Percentiles rank a stretch among this genome's conserved stretches.
phyloP scores from a whole-genome alignment of 2,113 vertebrate species.

The Alouatta palliata region DNA sequence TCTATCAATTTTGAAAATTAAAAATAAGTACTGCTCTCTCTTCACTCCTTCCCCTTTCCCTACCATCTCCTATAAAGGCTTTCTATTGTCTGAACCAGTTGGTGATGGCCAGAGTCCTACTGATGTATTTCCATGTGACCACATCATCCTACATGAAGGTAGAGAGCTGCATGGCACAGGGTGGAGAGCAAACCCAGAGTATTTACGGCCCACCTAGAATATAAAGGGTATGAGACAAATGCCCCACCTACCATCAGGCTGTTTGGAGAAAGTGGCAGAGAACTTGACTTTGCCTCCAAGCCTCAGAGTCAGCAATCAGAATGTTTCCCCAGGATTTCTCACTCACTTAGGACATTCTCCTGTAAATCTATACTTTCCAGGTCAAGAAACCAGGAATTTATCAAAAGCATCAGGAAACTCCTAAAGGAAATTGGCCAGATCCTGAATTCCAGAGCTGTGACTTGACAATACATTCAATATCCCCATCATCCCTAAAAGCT shows the following conservation, averaged over 20 bases:
- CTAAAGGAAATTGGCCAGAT: neutral
- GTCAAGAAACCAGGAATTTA: neutral
- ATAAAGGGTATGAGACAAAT: neutral
- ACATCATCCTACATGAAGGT: neutral
- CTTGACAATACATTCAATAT: neutral
- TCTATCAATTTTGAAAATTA: neutral
- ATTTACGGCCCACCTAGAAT: neutral
- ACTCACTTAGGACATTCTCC: neutral
- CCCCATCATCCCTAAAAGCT: neutral
- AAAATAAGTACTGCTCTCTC: neutral
- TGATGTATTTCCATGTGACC: neutral
- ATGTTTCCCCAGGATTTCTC: no score
- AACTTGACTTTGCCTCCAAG: neutral
- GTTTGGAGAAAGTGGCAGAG: neutral
- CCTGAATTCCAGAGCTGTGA: neutral
- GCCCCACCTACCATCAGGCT: neutral
- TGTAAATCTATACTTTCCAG: neutral
- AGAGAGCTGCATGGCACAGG: neutral
- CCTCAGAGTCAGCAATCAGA: neutral
- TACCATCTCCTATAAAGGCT: no score
- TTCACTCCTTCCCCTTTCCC: no score
- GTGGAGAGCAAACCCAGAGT: no score
- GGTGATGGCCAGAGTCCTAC: neutral
- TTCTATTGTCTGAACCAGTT: neutral
- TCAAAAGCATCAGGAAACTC: neutral